Base-by-base conservation (phyloP, 92 coral and sea anemone species). In the Bergia puertoricense region DNA sequence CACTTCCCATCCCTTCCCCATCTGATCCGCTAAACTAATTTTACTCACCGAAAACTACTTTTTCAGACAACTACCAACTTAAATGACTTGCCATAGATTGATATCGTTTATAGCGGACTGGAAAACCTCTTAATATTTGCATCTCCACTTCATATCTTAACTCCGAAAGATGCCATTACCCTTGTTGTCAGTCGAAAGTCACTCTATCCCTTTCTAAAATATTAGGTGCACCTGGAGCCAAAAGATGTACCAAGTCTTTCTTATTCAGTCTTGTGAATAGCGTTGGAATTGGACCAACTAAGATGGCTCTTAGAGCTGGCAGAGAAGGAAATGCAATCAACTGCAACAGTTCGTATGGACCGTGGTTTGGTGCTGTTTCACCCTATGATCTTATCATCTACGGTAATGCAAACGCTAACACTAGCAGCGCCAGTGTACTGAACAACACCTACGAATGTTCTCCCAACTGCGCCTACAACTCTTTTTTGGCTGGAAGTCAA, bases 201-300 rank as follows among this genome's bases (percentile, higher is more conserved):
- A 4, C 7, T 45, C 50, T 45, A 45, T 45, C 50, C 50, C 30
- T 30, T 45, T 7, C 4, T 45, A 4, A 45, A 4, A 45, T 45
- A 45, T 45, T 48, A 78, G 81, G 81, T 78, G 45, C 45, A 78
- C n/a, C 15, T 5, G 42, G 16, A 2, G 84, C 30, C 81, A 92
- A 85, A 69, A 79, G 48, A 41, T 89, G 81, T 56, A 41, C 90
- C 22, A 59, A 82, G 1, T 88, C 96, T 0, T 94, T 94, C 88
- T 74, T 94, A 85, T 94, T 94, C 84, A 92, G 95, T 79, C 87
- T 94, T 46, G 91, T 89, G 20, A 94, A 94, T 69, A 50, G 72
- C 56, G 65, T 85, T 37, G 93, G 95, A 37, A 81, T 79, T 6
- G 42, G 81, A 8, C 92, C 91, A n/a, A 78, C 88, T 22, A 88